phyloP scores from a whole-genome alignment of 2,113 vertebrate species.

The Vidua macroura region DNA sequence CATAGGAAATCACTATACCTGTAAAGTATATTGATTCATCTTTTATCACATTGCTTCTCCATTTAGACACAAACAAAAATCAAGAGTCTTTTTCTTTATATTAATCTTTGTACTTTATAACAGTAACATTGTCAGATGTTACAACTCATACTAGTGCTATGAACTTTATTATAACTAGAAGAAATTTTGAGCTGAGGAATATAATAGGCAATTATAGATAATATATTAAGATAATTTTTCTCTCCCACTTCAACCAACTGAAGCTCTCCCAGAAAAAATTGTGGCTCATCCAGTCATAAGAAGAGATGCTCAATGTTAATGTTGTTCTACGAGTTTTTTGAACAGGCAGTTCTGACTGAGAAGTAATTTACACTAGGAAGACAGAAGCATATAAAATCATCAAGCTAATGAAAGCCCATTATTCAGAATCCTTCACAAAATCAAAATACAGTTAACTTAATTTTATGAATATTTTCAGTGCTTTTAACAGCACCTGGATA shows the following conservation, averaged over 20 bases:
- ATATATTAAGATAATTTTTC: not conserved
- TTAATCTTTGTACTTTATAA: not conserved
- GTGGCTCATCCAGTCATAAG: not conserved
- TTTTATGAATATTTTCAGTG: slow-evolving; percentile 27
- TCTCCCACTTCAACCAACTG: not conserved
- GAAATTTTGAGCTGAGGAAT: not conserved
- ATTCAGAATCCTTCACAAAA: slow-evolving; percentile 23
- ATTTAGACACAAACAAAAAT: slow-evolving; percentile 14
- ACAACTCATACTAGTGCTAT: slow-evolving; percentile 8
- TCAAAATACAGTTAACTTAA: not conserved
- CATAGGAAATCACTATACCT: not conserved
- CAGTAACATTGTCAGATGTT: not conserved
- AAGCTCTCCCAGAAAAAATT: not conserved
- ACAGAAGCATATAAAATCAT: not conserved
- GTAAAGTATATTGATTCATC: not conserved
- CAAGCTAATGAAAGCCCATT: not conserved
- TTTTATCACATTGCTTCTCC: not conserved
- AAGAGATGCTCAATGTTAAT: not conserved
- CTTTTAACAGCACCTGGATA: slow-evolving; percentile 23
- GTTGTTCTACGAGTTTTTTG: not conserved
- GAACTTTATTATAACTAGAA: not conserved
- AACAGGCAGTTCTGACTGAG: not conserved
- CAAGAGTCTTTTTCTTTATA: slow-evolving; percentile 29
- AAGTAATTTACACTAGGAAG: not conserved
- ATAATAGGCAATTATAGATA: not conserved